These are phyloP conservation scores for Seriola aureovittata DNA, from an alignment of 2,113 vertebrate genomes.

Conservation along the genomic window DNA sequence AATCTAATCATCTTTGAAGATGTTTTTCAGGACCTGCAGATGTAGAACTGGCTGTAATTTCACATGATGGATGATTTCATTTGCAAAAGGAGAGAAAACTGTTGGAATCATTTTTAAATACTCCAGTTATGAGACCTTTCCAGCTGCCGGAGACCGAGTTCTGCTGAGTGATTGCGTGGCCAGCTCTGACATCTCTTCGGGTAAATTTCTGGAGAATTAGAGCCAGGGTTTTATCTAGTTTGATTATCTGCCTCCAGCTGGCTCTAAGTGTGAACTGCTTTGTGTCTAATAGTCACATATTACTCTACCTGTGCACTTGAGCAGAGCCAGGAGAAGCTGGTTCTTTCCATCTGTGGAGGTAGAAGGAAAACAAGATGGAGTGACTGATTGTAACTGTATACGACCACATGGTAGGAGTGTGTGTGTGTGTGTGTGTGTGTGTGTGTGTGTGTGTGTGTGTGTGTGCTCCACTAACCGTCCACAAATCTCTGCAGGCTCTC, in stretches of 20 bases:
- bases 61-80: slow-evolving; percentile 56
- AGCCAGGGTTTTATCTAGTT: slow-evolving; percentile 3
- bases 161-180: slow-evolving; percentile 14
- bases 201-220: slow-evolving; percentile 35
- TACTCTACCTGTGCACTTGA: slow-evolving; percentile 96
- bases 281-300: slow-evolving; percentile 6
- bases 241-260: not conserved
- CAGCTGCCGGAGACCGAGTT: slow-evolving; percentile 11
- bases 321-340: slow-evolving; percentile 94
- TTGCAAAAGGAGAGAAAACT: slow-evolving; percentile 31
- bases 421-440: not conserved
- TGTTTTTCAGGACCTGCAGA: slow-evolving; percentile 32
- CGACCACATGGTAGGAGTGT: not conserved
- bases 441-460: not conserved
- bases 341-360: slow-evolving; percentile 94
- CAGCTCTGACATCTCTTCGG: not conserved
- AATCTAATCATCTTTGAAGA: slow-evolving; percentile 22
- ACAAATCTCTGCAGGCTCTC: slow-evolving; percentile 95
- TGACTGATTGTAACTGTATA: slow-evolving; percentile 7
- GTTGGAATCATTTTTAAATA: slow-evolving; percentile 53
- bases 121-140: slow-evolving; percentile 36
- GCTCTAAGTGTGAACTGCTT: slow-evolving; percentile 2
- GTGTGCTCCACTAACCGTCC: slow-evolving; percentile 87
- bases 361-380: slow-evolving; percentile 54
- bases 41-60: slow-evolving; percentile 18